phyloP scores from a whole-genome alignment of 2,113 vertebrate species.

The Spheniscus mendiculus region DNA sequence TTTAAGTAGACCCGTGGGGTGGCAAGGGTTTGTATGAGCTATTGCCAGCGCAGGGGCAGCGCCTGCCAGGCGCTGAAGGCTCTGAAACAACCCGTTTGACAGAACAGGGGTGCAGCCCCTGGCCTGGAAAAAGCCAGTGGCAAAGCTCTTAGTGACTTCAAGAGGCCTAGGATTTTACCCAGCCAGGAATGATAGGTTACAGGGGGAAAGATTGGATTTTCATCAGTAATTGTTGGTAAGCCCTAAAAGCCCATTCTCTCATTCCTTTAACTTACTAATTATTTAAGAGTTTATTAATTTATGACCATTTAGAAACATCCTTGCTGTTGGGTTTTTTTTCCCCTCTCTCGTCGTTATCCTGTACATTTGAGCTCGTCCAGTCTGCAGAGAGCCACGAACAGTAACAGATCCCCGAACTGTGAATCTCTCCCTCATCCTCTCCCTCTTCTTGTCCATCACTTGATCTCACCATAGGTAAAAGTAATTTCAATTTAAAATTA shows the following conservation, averaged over 20 bases:
- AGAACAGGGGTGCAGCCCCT: not conserved
- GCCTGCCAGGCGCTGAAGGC: not conserved
- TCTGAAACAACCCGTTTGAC: not conserved
- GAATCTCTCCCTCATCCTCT: not conserved
- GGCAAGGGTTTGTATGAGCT: not conserved
- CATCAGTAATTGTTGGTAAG: not conserved
- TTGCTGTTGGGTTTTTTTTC: not conserved
- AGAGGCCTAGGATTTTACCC: not conserved
- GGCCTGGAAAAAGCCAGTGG: not conserved
- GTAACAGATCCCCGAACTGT: not conserved
- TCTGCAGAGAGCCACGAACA: slow-evolving; percentile 10
- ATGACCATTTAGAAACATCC: not conserved
- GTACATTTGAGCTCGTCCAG: not conserved
- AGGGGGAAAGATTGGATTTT: not conserved
- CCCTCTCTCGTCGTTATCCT: not conserved
- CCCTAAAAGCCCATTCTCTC: slow-evolving; percentile 13
- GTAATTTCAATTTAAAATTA: slow-evolving; percentile 42
- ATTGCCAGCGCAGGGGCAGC: not conserved
- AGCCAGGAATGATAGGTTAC: not conserved
- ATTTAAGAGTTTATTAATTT: slow-evolving; percentile 61
- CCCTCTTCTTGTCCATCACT: not conserved
- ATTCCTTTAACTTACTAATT: slow-evolving; percentile 19
- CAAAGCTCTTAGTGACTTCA: not conserved
- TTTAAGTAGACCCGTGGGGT: not conserved
- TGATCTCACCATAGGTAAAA: slow-evolving; percentile 43